Percentiles rank a stretch among this genome's conserved stretches.
These are phyloP conservation scores for Pantelozetes paolii DNA, from an alignment of 2,888 invertebrate genomes.

Conservation along the genomic window DNA sequence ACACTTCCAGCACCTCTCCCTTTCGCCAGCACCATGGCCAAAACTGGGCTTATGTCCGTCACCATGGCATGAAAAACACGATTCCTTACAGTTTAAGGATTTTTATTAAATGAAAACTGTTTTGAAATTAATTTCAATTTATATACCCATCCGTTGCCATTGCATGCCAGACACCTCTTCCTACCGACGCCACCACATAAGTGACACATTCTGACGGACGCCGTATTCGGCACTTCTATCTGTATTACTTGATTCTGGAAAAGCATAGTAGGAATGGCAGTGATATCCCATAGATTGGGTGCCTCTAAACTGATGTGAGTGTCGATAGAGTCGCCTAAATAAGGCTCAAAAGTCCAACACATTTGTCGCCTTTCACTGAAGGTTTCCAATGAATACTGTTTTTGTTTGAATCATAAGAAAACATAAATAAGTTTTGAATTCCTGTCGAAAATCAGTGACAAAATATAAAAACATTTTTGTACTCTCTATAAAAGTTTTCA, in stretches of 20 bases:
- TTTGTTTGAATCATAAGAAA: neutral
- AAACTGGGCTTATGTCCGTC: slow-evolving; percentile 46
- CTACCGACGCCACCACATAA: slow-evolving; percentile 54
- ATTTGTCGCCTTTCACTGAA: slow-evolving; percentile 58
- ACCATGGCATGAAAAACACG: slow-evolving; percentile 48
- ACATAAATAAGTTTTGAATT: neutral
- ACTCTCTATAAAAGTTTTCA: neutral
- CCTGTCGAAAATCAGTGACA: too few relatives aligned
- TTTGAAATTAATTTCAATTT: neutral
- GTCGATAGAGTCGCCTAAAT: slow-evolving; percentile 54
- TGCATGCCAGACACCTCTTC: slow-evolving; percentile 52
- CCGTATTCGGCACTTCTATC: slow-evolving; percentile 58
- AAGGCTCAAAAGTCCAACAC: slow-evolving; percentile 57
- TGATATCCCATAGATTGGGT: slow-evolving; percentile 56
- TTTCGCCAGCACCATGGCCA: slow-evolving; percentile 46
- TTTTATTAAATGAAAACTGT: neutral
- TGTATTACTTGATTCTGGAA: slow-evolving; percentile 55
- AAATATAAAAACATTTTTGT: too few relatives aligned
- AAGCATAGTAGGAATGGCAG: slow-evolving; percentile 50
- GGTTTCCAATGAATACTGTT: slow-evolving; percentile 58
- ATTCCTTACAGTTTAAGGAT: slow-evolving; percentile 40
- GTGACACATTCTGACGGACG: slow-evolving; percentile 55
- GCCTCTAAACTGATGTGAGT: slow-evolving; percentile 52
- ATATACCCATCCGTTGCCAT: slow-evolving; percentile 56
- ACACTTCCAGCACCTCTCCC: slow-evolving; percentile 54